Evolutionary conservation across 2,113 vertebrate species (phyloP), one percentile per base, ranked within the genome.

Genomic region (Phoenicopterus ruber): DNA sequence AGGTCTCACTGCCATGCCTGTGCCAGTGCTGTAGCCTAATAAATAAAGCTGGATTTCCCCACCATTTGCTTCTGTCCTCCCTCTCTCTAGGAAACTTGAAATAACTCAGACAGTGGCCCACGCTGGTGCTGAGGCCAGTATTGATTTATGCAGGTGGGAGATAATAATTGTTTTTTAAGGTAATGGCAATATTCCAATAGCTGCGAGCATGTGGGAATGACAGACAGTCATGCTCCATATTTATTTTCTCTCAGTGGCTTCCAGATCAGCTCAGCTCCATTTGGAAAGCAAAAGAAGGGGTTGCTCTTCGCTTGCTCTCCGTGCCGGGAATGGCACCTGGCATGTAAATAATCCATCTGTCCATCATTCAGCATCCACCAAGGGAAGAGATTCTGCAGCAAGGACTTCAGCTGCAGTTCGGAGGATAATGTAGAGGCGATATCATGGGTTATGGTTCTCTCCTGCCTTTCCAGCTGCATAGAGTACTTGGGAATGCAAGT

Each of bases 81-180:
- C 4, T 63, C 10, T 69, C 20, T 72, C 28, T 13, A 63, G 28
- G 49, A 36, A 94, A 84, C 10, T 15, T 71, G 29, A 67, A 87
- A 73, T 40, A 93, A 38, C 31, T 77, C 38, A 86, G 62, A 28
- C 0, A 0, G 19, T 21, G 15, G 3, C 10, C 25, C 26, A 26
- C 0, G 0, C 18, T 79, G 32, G 17, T 55, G 17, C 21, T 58
- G 54, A 69, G 40, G 13, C 32, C 3, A 0, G 17, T 52, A 65
- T 24, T 67, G 59, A 58, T 76, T 91, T 58, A 57, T 86, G 58
- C 15, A 58, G 34, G 34, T 77, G 25, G 28, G 42, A 91, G 29
- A 77, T 65, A 29, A 73, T 36, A 32, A 59, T 36, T 42, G 20
- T 62, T 83, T 71, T 90, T 82, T 40, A 38, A 91, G 59, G n/a